A percentile compares a stretch with the other conserved stretches of the same genome.
phyloP scores from a whole-genome alignment of 1,140 invertebrate genomes.

The Bombus pascuorum region DNA sequence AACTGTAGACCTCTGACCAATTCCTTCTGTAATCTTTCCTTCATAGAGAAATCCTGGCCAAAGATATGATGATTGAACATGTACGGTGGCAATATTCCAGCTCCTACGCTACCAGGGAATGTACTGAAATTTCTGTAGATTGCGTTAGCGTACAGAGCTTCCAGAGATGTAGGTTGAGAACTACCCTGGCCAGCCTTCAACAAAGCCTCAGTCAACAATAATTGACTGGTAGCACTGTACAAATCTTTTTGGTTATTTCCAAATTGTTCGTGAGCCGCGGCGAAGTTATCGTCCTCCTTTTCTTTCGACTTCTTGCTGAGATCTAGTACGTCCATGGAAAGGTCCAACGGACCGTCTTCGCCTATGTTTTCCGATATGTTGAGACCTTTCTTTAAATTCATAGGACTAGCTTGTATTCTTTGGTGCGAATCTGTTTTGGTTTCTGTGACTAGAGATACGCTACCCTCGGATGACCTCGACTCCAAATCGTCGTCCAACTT shows the following conservation, averaged over 20 bases:
- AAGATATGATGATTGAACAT: slow-evolving; percentile 84
- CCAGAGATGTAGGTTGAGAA: slow-evolving; percentile 75
- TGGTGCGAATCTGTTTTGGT: slow-evolving; percentile 76
- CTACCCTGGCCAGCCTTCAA: slow-evolving; percentile 82
- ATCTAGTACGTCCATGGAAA: slow-evolving; percentile 93
- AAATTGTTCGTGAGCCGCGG: slow-evolving; percentile 39
- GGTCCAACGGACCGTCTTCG: slow-evolving; percentile 88
- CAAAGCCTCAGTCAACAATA: slow-evolving; percentile 84
- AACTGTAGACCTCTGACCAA: slow-evolving; percentile 86
- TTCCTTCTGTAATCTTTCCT: slow-evolving; percentile 86
- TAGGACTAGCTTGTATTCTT: slow-evolving; percentile 79
- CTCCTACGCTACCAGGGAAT: slow-evolving; percentile 70
- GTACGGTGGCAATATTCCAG: slow-evolving; percentile 82
- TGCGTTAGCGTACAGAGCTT: slow-evolving; percentile 82
- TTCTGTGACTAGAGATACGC: slow-evolving; percentile 80
- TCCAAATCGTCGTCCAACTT: slow-evolving; percentile 73
- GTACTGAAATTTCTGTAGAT: slow-evolving; percentile 81
- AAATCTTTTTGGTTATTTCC: slow-evolving; percentile 73
- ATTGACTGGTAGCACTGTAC: slow-evolving; percentile 81
- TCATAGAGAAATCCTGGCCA: slow-evolving; percentile 84
- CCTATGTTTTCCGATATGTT: slow-evolving; percentile 21
- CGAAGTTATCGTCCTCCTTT: slow-evolving; percentile 68
- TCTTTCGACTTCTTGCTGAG: slow-evolving; percentile 89
- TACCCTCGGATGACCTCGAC: slow-evolving; percentile 74
- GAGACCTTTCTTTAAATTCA: slow-evolving; percentile 69